Evolutionary conservation across 2,888 invertebrate species (phyloP), one percentile per base, ranked within the genome.

Genomic region (Ophraella communa): DNA sequence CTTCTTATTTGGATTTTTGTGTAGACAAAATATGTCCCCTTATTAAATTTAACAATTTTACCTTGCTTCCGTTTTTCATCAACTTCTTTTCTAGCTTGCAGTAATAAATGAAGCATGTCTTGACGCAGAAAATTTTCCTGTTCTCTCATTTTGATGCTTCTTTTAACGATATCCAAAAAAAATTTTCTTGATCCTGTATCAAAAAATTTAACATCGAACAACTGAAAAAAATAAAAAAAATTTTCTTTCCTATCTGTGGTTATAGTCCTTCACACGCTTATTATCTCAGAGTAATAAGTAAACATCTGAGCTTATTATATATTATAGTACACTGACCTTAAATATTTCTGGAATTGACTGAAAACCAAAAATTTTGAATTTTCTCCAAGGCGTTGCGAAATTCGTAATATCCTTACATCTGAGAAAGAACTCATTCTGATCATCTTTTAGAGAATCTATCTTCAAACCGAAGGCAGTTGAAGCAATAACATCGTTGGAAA

Each of bases 31-130:
- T n/a, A n/a, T n/a, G n/a, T n/a, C n/a, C n/a, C n/a, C n/a, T n/a
- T n/a, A n/a, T n/a, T n/a, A n/a, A n/a, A n/a, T n/a, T n/a, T n/a
- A n/a, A n/a, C n/a, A n/a, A 17, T 1, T 18, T 10, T 44, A 44
- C 44, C 20, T 20, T 20, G 10, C 10, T 44, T 18, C 10, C 44
- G 7, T 44, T 44, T 44, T 20, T 18, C 18, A 17, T 8, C 20
- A 5, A 44, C 18, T 7, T 83, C 84, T 75, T 83, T 84, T 62
- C 83, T 84, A 7, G 86, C 84, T 73, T 87, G 84, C 82, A 87
- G 82, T 0, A 87, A 77, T 7, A 87, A 70, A 56, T 87, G 83
- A 20, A 87, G 84, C 85, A 87, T 85, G 58, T 79, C 79, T 4
- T 74, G 77, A 24, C 80, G 69, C 1, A 74, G 78, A 4, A 87